A percentile compares a stretch with the other conserved stretches of the same genome.
Conservation (phyloP, 2,888 invertebrate genomes). For the Tenthredo scrophulariae region DNA sequence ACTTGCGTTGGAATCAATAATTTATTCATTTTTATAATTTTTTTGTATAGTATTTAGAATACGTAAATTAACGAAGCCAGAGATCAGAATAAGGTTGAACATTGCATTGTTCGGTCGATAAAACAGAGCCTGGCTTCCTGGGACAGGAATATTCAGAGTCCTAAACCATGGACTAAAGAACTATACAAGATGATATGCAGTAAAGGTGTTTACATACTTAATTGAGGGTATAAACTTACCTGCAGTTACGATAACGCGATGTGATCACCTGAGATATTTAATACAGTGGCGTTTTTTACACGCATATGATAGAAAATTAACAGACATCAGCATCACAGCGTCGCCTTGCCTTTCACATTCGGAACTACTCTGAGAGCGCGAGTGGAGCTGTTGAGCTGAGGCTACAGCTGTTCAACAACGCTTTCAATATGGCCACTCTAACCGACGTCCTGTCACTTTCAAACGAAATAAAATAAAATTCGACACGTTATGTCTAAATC, state of each 20-base stretch:
- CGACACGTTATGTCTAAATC: neutral
- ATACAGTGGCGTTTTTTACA: slow-evolving; percentile 1
- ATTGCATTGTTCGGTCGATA: neutral
- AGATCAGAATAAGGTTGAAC: neutral
- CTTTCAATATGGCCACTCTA: slow-evolving; percentile 22
- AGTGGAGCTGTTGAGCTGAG: neutral
- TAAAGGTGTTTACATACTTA: neutral
- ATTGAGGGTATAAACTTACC: slow-evolving; percentile 26
- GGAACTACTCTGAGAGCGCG: neutral
- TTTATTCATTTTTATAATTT: neutral
- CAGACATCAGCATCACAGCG: slow-evolving; percentile 29
- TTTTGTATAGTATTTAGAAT: no score
- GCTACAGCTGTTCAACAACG: slow-evolving; percentile 40
- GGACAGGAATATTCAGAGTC: neutral
- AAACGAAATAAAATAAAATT: neutral
- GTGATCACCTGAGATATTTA: neutral
- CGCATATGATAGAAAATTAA: neutral
- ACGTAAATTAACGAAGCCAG: neutral
- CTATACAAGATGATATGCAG: neutral
- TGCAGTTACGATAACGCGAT: neutral
- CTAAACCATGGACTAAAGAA: neutral
- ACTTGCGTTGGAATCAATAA: neutral
- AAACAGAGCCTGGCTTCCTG: neutral
- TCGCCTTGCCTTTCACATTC: slow-evolving; percentile 40
- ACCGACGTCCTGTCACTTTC: slow-evolving; percentile 9